Percentiles rank a stretch among this genome's conserved stretches.
Conservation (phyloP, 2,113 vertebrate species). For the Rafetus swinhoei region DNA sequence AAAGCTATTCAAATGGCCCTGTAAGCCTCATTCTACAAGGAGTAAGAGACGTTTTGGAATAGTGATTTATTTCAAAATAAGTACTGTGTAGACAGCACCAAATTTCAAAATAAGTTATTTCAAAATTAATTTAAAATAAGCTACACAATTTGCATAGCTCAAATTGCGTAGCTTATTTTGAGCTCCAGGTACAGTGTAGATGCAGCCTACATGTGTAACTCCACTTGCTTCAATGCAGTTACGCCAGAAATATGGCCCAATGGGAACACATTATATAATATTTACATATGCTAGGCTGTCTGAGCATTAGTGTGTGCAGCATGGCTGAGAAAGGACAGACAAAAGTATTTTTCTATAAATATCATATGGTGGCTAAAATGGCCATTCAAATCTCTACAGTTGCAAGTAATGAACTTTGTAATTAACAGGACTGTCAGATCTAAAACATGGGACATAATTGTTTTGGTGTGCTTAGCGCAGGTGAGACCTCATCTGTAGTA, state of each 20-base stretch:
- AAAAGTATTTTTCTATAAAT: background rate
- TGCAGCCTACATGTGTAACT: background rate
- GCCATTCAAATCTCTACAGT: conserved; percentile 11
- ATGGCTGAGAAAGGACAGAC: background rate
- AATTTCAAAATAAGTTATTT: no score
- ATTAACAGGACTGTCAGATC: background rate
- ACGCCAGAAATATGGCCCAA: background rate
- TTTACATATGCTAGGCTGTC: background rate
- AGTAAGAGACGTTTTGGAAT: no score
- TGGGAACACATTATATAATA: background rate
- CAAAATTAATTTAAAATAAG: no score
- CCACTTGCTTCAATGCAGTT: background rate
- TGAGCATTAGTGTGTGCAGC: background rate
- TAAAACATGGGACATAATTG: background rate
- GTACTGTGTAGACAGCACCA: no score
- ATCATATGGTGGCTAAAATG: background rate
- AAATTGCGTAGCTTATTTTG: no score
- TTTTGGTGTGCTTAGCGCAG: background rate
- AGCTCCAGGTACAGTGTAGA: no score
- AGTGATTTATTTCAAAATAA: no score
- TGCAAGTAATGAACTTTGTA: background rate
- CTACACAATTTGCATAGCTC: no score
- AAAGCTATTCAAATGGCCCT: no score
- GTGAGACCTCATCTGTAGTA: background rate
- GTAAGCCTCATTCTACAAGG: no score